Base-by-base conservation (phyloP, 2,797 vertebrate species). In the Enteromius argenteus region DNA sequence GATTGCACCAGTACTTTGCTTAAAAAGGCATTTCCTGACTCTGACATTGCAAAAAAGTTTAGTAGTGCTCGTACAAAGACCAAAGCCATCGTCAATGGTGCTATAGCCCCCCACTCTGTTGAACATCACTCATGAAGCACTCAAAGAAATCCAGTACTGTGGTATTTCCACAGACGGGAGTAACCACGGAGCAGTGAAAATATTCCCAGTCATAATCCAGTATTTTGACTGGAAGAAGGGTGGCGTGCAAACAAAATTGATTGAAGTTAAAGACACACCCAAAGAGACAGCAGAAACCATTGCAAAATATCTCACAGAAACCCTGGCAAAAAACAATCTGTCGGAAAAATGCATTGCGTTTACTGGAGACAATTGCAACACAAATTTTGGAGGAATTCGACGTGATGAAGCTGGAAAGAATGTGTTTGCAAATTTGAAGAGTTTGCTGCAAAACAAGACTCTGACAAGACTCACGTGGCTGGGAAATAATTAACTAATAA, bases 121-220 rank as follows among this genome's bases (percentile, higher is more conserved):
- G 64, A 80, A 68, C n/a, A 44, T 53, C 23, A n/a, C 78, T 0
- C 27, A 5, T 32, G 60, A 68, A 67, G 62, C 39, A 11, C 78
- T 80, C 13, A 51, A 51, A 80, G 21, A 49, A 23, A 46, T 68
- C 42, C 78, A 23, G 30, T 78, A n/a, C 19, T 60, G 53, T 62
- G 76, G 76, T 79, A 27, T 79, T 39, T 37, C 8, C 37, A 79
- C 76, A 39, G 76, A 79, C 19, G 76, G 74, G 76, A 62, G 76
- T 79, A 64, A 79, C 39, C 56, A 42, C 3, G 76, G 53, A 35
- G 75, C 27, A 30, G 75, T 77, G 75, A 77, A 60, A 60, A 77
- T 77, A 30, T 77, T 60, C 75, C 75, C 75, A 5, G 14, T 79
- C n/a, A 79, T 67, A 46, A 79, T 79, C 30, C 58, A 67, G 77